These are phyloP conservation scores for Vicugna pacos DNA, from an alignment of 2,113 vertebrate genomes.

Conservation along the genomic window DNA sequence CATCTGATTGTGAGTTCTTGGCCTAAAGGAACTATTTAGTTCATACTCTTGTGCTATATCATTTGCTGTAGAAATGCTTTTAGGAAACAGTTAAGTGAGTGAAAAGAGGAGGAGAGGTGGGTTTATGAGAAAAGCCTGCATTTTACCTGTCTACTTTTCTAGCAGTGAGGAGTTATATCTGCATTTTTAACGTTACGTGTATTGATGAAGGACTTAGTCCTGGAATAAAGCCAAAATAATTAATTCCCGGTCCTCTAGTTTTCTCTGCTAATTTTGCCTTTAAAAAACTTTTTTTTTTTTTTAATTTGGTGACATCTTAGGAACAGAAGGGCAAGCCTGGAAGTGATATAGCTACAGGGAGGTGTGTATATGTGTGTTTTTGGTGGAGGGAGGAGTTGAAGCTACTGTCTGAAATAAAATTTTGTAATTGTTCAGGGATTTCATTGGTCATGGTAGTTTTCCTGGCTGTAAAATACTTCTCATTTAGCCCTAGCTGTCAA, in stretches of 20 bases:
- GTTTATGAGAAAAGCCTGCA: not conserved
- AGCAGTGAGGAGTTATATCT: not conserved
- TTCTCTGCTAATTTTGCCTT: not conserved
- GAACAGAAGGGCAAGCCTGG: not conserved
- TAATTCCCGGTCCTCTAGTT: not conserved
- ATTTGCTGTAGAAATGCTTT: constrained; percentile 29
- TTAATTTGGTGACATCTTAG: not conserved
- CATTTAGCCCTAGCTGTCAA: not conserved
- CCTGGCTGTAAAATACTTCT: constrained; percentile 14
- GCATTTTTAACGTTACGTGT: not conserved
- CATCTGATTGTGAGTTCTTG: not conserved
- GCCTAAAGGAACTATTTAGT: not conserved
- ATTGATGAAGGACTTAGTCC: not conserved
- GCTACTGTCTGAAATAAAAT: not conserved
- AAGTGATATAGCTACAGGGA: not conserved
- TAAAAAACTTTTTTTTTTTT: not conserved
- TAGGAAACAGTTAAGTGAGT: not conserved
- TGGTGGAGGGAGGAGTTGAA: not conserved
- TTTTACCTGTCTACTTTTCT: not conserved
- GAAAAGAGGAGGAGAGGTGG: not conserved
- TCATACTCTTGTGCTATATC: not conserved
- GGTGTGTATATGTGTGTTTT: not conserved
- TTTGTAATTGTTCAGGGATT: not conserved
- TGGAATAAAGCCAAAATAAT: not conserved
- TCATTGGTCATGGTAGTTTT: not conserved